Conservation (phyloP, 2,113 vertebrate species). For the Rostratula benghalensis region DNA sequence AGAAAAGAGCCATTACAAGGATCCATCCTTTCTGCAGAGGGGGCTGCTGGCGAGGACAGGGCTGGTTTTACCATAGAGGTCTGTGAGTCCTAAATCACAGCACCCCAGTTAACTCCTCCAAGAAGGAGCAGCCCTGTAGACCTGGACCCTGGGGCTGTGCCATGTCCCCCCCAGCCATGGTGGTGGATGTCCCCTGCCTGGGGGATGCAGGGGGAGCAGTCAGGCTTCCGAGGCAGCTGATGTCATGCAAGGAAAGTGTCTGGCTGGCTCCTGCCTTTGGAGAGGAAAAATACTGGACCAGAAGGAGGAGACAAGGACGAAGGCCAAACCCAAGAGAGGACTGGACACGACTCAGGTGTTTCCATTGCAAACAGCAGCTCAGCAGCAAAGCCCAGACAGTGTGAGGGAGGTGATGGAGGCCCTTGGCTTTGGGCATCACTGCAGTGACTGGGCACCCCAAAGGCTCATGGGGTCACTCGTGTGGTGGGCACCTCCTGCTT, state of each 20-base stretch:
- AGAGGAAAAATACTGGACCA: not conserved
- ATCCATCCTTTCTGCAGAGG: too few species aligned
- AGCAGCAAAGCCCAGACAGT: not conserved
- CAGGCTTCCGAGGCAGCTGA: not conserved
- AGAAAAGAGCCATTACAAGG: not conserved
- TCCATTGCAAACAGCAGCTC: not conserved
- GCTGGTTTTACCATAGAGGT: not conserved
- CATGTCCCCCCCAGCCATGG: rapidly evolving
- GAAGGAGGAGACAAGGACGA: not conserved
- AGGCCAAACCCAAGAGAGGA: not conserved
- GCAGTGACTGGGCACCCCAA: rapidly evolving
- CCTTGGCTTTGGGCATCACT: not conserved
- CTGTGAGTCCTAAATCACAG: not conserved
- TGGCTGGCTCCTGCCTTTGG: not conserved
- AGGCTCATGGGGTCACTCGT: not conserved
- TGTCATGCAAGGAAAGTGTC: not conserved
- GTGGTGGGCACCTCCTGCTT: not conserved
- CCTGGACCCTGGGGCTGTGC: rapidly evolving
- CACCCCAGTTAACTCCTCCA: not conserved
- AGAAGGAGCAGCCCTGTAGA: not conserved
- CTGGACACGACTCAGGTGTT: not conserved
- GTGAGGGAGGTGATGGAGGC: not conserved
- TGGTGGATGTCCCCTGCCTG: not conserved
- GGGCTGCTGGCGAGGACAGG: not conserved
- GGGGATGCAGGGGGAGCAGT: not conserved